Evolutionary conservation across 1,140 invertebrate genomes (phyloP).

Genomic region (Theocolax elegans): DNA sequence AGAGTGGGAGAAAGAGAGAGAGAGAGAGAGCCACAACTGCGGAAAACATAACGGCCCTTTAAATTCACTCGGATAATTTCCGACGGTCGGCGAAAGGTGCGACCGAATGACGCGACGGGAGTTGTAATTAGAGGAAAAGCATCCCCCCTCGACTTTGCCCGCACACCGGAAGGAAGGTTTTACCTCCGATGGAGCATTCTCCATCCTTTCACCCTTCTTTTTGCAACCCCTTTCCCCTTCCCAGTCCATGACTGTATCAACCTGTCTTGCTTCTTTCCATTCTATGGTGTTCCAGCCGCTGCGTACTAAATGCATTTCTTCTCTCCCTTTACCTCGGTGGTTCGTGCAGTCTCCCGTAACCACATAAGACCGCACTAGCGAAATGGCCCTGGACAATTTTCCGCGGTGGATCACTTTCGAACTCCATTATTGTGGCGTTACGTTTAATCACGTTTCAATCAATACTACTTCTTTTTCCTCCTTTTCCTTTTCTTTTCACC

Average conservation of each 20-base stretch:
- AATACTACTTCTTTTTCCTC: not conserved
- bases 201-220: constrained; percentile 12
- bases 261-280: not conserved
- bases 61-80: constrained; percentile 47
- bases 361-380: too few species aligned
- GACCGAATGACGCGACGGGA: constrained; percentile 40
- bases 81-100: constrained; percentile 44
- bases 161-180: constrained; percentile 47
- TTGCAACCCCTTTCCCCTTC: constrained; percentile 4
- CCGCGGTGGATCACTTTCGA: not conserved
- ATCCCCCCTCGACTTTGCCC: constrained; percentile 32
- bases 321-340: not conserved
- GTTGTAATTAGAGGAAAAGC: constrained; percentile 51
- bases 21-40: constrained; percentile 19
- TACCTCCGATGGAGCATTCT: constrained; percentile 36
- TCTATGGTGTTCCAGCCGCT: constrained; percentile 3
- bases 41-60: constrained; percentile 44
- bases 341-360: too few species aligned
- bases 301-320: constrained; percentile 26
- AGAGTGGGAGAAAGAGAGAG: not conserved
- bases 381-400: constrained; percentile 11
- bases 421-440: not conserved
- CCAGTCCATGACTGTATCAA: not conserved
- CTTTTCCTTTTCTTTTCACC: too few species aligned
- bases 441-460: constrained; percentile 11